Evolutionary conservation across 2,797 vertebrate species (phyloP).

Genomic region (Phalloptychus januarius): DNA sequence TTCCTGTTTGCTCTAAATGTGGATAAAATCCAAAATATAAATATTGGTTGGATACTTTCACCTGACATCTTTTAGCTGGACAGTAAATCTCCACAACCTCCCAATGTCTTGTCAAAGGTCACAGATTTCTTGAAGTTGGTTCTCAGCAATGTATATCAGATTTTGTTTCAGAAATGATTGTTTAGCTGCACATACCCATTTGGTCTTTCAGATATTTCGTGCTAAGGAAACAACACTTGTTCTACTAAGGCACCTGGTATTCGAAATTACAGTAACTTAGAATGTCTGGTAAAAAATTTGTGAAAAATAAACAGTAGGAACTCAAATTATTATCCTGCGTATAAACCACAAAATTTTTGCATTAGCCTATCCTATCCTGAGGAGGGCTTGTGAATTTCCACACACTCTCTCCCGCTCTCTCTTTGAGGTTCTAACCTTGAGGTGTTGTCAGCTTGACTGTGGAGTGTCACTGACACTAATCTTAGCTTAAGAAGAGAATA

Average conservation of each 20-base stretch:
- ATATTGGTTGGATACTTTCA: conserved; percentile 41
- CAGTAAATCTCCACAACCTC: conserved; percentile 41
- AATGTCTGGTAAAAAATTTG: conserved; percentile 3
- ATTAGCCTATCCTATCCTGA: conserved; percentile 57
- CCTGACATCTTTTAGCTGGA: conserved; percentile 21
- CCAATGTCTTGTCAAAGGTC: conserved; percentile 40
- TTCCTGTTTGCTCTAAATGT: conserved; percentile 17
- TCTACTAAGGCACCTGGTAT: neutral
- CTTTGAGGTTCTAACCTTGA: conserved; percentile 34
- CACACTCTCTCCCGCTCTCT: conserved; percentile 10
- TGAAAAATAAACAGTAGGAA: conserved; percentile 7
- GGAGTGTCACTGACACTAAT: conserved; percentile 62
- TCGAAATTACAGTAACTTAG: conserved; percentile 8
- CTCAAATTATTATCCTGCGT: conserved; percentile 22
- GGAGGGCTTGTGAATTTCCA: conserved; percentile 51
- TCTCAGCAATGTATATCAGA: conserved; percentile 44
- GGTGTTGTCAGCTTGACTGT: conserved; percentile 52
- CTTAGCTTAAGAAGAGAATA: conserved; percentile 56
- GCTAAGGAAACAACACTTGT: neutral
- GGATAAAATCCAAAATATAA: conserved; percentile 46
- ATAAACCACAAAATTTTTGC: conserved; percentile 44
- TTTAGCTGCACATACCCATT: neutral
- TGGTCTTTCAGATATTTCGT: neutral
- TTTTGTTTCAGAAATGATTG: conserved; percentile 3
- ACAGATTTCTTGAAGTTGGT: conserved; percentile 34